Evolutionary conservation across 2,797 vertebrate species (phyloP), one percentile per base, ranked within the genome.

Genomic region (Esox lucius): DNA sequence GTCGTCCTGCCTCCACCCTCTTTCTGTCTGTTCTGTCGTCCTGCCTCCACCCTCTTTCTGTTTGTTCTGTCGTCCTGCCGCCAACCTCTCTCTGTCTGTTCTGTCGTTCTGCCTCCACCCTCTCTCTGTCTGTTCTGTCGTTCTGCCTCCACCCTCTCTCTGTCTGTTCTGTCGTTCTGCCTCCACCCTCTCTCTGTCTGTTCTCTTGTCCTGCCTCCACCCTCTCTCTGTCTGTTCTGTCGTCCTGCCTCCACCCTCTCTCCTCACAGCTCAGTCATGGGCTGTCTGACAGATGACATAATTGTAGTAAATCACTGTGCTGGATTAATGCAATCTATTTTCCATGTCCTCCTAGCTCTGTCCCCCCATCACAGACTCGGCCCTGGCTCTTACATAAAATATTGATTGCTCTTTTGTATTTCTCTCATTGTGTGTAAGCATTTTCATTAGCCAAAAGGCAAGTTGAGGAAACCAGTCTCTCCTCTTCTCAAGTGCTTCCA

Each of bases 391-490:
- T 92, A 86, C 87, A 92, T 91, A 83, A 91, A 94, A 92, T 93
- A 94, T 94, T 92, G 91, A 94, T 92, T 87, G 84, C 83, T 78
- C 82, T 86, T 81, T 87, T 90, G 82, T 86, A 89, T 92, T 91
- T 89, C 86, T 90, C 86, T 89, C 79, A 89, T 91, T 91, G 87
- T 90, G 90, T 90, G 87, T 88, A 90, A 92, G 91, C 89, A 91
- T 87, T 92, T 93, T 91, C 92, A 93, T 91, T 91, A 92, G 89
- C 88, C 87, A 89, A 90, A 85, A 90, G 86, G 84, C 88, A 79
- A 81, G 80, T 68, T 75, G 76, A 87, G 82, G 85, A 88, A 87
- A 88, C 79, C 70, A 74, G 83, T 72, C 59, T 78, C 42, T 70
- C 65, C 26, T 59, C 61, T 59, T 15, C 68, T 78, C 82, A 82